Evolutionary conservation across 2,113 vertebrate genomes (phyloP), one percentile per base, ranked within the genome.

Genomic region (Gyps fulvus): DNA sequence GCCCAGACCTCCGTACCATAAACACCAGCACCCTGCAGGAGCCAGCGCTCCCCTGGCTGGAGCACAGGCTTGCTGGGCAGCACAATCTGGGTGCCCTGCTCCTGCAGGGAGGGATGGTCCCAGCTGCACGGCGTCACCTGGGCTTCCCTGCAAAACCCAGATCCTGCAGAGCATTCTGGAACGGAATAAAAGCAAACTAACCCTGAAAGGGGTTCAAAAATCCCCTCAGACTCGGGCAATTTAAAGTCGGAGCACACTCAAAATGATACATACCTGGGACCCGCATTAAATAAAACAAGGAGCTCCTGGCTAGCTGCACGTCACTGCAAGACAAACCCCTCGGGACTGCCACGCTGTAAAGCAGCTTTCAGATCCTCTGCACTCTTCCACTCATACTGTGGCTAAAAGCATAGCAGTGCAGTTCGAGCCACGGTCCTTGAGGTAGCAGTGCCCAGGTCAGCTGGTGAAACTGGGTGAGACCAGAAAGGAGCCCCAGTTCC

Each of bases 101-200:
- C 8, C 79, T 13, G 26, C n/a, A 6, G 40, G 10, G 19, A 14
- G 14, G 3, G 21, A 3, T 2, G 14, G 45, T 26, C 55, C n/a
- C 17, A 2, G 32, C 13, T 1, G 36, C n/a, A 8, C 1, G 0
- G 62, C 5, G 0, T 7, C 16, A 2, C 47, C 7, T 2, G 58
- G 22, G 7, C 3, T 38, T 8, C 16, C 47, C 92, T 12, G 18
- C 27, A 26, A n/a, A 16, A 13, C 22, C 38, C 49, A 8, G 61
- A 11, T 15, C 67, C 59, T 12, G 36, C 36, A 16, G 19, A 29
- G 52, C 12, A 4, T 2, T 20, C 65, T 9, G 7, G n/a, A 29
- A 47, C 4, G 23, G 59, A 14, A 6, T 23, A 3, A 25, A 45
- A 27, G 38, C 42, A 34, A 42, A 40, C 11, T 23, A 40, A 18